Evolutionary conservation across 2,888 invertebrate genomes (phyloP), one percentile per base, ranked within the genome.

Genomic region (Deilephila elpenor): DNA sequence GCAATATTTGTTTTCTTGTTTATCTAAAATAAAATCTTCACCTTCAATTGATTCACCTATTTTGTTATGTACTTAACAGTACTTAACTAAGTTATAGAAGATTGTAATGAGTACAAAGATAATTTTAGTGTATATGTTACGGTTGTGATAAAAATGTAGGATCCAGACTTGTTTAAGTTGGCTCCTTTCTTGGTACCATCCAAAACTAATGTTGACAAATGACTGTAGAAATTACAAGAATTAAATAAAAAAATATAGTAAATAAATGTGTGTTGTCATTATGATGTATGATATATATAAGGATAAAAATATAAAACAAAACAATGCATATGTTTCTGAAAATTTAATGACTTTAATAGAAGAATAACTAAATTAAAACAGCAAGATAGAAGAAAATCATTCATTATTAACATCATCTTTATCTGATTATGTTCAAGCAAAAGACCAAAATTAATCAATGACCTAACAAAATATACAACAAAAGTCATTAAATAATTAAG

Each of bases 401-500:
- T 91, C 90, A 93, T 91, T 86, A 88, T 89, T 91, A 93, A 93
- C 92, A 93, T 92, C 90, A 90, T 92, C 88, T 92, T 90, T 86
- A 88, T 91, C 90, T 87, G 91, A 93, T 93, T 92, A 93, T 88
- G 88, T 89, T 90, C 84, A 86, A 94, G 92, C 91, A 88, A 91
- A 90, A 86, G 93, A 93, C 91, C 89, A 92, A 93, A 94, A 94
- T 94, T 94, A 94, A 94, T 93, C 92, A 94, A 94, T 94, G 94
- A 94, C 94, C 94, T 93, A 94, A 94, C 94, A 94, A 94, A 94
- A 94, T 94, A 94, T 94, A 94, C 94, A 94, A 94, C 94, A 94
- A 94, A 94, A 94, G 94, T 94, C 94, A 94, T 94, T 91, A 93
- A 93, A 93, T 93, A 94, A 94, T 94, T 90, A 88, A 91, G 94